These are phyloP conservation scores for Brachyistius frenatus DNA, from an alignment of 2,113 vertebrate genomes.

Conservation along the genomic window DNA sequence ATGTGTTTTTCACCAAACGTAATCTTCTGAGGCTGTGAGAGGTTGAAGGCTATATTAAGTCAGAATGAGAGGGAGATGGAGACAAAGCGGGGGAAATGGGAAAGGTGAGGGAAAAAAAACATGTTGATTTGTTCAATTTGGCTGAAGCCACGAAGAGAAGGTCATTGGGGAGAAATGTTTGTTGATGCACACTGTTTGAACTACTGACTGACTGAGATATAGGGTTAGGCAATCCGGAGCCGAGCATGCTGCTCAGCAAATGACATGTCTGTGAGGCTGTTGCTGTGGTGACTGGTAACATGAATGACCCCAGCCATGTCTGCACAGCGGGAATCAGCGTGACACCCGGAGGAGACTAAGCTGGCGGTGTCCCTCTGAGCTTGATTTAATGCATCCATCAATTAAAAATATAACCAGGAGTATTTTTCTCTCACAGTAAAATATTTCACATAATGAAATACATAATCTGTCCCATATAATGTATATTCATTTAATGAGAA, in stretches of 20 bases:
- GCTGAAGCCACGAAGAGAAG: slow-evolving; percentile 64
- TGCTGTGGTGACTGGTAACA: slow-evolving; percentile 69
- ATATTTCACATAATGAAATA: not conserved
- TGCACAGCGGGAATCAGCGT: slow-evolving; percentile 19
- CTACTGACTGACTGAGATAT: slow-evolving; percentile 54
- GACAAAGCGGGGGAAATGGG: slow-evolving; percentile 15
- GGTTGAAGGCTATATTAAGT: slow-evolving; percentile 39
- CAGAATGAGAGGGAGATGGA: slow-evolving; percentile 5
- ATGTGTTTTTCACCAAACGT: slow-evolving; percentile 36
- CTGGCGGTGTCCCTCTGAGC: not conserved
- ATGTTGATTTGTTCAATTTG: slow-evolving; percentile 70
- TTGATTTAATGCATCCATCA: not conserved
- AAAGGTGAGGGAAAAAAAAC: slow-evolving; percentile 1
- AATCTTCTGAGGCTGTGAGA: slow-evolving; percentile 19
- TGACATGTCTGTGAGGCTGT: slow-evolving; percentile 57
- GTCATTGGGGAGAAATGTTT: slow-evolving; percentile 64
- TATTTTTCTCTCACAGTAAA: not conserved
- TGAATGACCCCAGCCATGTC: slow-evolving; percentile 50
- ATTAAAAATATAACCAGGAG: not conserved
- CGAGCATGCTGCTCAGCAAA: slow-evolving; percentile 38
- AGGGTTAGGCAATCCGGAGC: slow-evolving; percentile 19
- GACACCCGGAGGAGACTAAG: slow-evolving; percentile 14
- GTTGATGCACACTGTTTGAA: slow-evolving; percentile 61
- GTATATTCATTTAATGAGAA: not conserved
- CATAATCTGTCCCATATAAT: not conserved